Evolutionary conservation across 2,888 invertebrate genomes (phyloP), one percentile per base, ranked within the genome.

Genomic region (Ectobius pallidus): DNA sequence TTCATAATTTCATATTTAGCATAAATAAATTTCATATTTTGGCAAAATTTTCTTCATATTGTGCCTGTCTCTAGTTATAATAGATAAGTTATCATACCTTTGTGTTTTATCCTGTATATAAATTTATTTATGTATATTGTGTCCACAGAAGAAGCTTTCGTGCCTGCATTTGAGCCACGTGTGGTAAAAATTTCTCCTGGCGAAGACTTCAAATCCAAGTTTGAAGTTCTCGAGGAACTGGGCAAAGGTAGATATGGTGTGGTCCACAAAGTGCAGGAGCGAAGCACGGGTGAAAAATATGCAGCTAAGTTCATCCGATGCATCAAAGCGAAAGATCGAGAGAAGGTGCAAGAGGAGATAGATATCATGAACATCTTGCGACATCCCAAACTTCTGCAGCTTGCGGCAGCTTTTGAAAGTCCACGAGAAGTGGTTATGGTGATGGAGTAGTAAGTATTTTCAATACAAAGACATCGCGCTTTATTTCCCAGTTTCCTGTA

Each of bases 291-390:
- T 9, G 86, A 88, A 67, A 86, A 88, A 75, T 89, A 91, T 78
- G 96, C 96, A 0, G 96, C 95, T 4, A 97, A 97, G 83, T 88
- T 93, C 77, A 88, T 95, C 16, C 89, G 90, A 78, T 92, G 92
- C 76, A 88, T 91, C 52, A 91, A 90, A 75, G 82, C 88, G 14
- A 89, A 90, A 76, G 93, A 93, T 81, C 88, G 90, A 73, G 89
- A 92, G 75, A 91, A 92, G 79, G 93, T 94, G 6, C 85, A 89
- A 71, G 91, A 92, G 75, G 96, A 97, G 84, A 92, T 95, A 70
- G 90, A 91, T 75, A 92, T 96, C 74, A 95, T 97, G 95, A 93
- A 92, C 78, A 85, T 88, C 25, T 84, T 98, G 69, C 85, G 89
- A 73, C 97, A 97, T 84, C 93, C 93, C 2, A 93, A 95, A 78